phyloP scores from a whole-genome alignment of 2,113 vertebrate genomes.

The Vulpes lagopus region DNA sequence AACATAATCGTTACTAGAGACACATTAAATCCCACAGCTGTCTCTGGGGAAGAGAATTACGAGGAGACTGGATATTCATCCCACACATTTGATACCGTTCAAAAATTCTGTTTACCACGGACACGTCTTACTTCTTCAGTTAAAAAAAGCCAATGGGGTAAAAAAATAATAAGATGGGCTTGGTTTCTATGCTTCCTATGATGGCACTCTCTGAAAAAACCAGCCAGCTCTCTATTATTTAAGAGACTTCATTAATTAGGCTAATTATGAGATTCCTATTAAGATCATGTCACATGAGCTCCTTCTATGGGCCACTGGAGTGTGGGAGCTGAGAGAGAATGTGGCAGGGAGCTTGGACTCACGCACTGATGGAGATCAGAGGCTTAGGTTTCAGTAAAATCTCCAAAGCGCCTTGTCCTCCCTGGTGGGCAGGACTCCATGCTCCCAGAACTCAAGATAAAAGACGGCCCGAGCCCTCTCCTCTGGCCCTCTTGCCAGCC shows the following conservation, averaged over 20 bases:
- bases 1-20: not conserved
- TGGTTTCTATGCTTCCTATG: not conserved
- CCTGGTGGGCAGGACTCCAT: not conserved
- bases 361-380: not conserved
- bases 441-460: not conserved
- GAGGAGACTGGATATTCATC: not conserved
- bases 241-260: constrained; percentile 30
- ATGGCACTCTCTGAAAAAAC: not conserved
- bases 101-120: not conserved
- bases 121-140: not conserved
- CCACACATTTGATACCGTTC: not conserved
- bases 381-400: not conserved
- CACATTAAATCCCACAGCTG: not conserved
- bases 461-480: not conserved
- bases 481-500: not conserved
- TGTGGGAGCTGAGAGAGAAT: not conserved
- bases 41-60: not conserved
- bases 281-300: not conserved
- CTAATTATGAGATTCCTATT: not conserved
- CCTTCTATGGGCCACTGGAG: not conserved
- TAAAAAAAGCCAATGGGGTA: not conserved
- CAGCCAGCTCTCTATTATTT: constrained; percentile 35
- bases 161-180: not conserved
- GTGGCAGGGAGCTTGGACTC: not conserved
- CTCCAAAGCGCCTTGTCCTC: not conserved